phyloP scores from a whole-genome alignment of 2,113 vertebrate species.

The Hystrix brachyura region DNA sequence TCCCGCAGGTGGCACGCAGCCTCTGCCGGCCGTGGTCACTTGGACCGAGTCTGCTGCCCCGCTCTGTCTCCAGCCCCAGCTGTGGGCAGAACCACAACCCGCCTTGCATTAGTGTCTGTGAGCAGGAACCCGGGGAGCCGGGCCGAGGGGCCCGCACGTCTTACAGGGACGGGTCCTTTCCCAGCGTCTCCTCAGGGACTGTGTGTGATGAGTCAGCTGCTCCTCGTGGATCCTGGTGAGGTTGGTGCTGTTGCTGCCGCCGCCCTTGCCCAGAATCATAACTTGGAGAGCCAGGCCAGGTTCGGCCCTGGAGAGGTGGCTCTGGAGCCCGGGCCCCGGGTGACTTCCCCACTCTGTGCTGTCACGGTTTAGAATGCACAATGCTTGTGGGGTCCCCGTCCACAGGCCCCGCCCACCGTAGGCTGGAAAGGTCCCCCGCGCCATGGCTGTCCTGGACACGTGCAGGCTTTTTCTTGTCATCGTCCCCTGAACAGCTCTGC shows the following conservation, averaged over 20 bases:
- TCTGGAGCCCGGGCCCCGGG: not conserved
- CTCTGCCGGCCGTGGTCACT: not conserved
- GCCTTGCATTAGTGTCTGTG: not conserved
- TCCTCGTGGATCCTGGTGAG: not conserved
- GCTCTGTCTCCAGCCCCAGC: not conserved
- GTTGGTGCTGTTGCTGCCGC: too few species aligned
- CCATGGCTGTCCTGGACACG: not conserved
- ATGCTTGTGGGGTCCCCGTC: not conserved
- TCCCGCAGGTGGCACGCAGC: fast-evolving
- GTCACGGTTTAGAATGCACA: not conserved
- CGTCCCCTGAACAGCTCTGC: not conserved
- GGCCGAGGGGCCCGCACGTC: not conserved
- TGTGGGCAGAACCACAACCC: not conserved
- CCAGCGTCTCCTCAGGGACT: not conserved
- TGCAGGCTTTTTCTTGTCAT: not conserved
- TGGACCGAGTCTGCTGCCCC: not conserved
- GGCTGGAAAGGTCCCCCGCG: not conserved
- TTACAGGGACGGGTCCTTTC: fast-evolving
- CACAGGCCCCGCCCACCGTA: not conserved
- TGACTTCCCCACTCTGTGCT: not conserved
- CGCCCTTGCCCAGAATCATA: not conserved
- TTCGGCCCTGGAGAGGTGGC: not conserved
- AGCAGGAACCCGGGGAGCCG: not conserved
- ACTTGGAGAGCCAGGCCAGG: not conserved
- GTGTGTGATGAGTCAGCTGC: not conserved